Conservation (phyloP, 64 coral and sea anemone species). For the Trachythela sp. region DNA sequence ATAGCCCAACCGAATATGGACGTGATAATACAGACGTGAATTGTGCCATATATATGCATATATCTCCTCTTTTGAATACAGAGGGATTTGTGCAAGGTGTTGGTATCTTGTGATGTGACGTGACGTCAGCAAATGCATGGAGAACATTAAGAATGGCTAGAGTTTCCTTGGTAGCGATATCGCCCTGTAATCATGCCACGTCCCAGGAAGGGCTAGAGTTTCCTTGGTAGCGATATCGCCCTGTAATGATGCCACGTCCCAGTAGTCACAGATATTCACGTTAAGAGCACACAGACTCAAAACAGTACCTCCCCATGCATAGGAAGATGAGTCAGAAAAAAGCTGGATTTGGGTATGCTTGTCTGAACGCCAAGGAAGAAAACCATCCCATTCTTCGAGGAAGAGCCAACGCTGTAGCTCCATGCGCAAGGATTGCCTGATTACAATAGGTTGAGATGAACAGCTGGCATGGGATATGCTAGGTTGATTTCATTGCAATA, state of each 20-base stretch:
- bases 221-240: conserved; percentile 14
- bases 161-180: too few relatives aligned
- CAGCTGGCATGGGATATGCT: not conserved
- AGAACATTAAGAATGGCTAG: too few relatives aligned
- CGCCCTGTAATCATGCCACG: too few relatives aligned
- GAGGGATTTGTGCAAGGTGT: too few relatives aligned
- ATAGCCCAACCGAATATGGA: too few relatives aligned
- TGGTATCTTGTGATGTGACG: too few relatives aligned
- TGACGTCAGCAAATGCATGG: not conserved
- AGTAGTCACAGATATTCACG: too few relatives aligned
- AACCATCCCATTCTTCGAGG: not conserved
- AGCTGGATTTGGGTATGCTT: not conserved
- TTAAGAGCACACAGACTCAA: not conserved
- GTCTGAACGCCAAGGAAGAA: not conserved
- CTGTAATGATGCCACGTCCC: too few relatives aligned
- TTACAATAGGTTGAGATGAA: not conserved
- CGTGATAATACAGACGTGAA: too few relatives aligned
- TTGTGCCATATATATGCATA: too few relatives aligned
- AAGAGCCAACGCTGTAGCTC: conserved; percentile 15
- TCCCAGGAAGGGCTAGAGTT: not conserved
- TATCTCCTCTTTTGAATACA: too few relatives aligned
- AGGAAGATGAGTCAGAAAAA: not conserved
- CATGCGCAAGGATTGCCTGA: not conserved
- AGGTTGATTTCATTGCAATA: not conserved
- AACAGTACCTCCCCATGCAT: not conserved